Evolutionary conservation across 2,888 invertebrate species (phyloP).

Genomic region (Hecatera dysodea): DNA sequence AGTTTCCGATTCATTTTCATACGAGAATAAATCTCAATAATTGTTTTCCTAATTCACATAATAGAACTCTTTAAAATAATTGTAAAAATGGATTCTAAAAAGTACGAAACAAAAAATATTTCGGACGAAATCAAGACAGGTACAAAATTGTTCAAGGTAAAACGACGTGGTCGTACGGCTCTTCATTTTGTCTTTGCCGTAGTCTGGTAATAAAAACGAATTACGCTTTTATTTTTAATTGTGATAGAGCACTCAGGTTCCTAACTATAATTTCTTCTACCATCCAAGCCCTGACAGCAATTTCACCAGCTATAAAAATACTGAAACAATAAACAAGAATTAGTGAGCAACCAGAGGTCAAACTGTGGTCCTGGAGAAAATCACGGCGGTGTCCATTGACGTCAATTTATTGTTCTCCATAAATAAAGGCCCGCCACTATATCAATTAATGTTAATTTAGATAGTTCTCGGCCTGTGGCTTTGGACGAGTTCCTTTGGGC

Average conservation of each 20-base stretch:
- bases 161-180: too few species aligned
- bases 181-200: too few species aligned
- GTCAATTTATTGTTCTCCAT: slow-evolving; percentile 66
- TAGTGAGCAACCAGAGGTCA: slow-evolving; percentile 71
- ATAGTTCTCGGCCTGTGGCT: slow-evolving; percentile 53
- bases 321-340: slow-evolving; percentile 59
- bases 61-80: neutral
- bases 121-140: too few species aligned
- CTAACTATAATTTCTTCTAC: slow-evolving; percentile 13
- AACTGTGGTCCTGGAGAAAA: slow-evolving; percentile 72
- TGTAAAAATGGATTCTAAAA: too few species aligned
- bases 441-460: slow-evolving; percentile 74
- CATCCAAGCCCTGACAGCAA: slow-evolving; percentile 19
- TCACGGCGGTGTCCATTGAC: slow-evolving; percentile 70
- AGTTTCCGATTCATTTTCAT: too few species aligned
- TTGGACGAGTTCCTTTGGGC: slow-evolving; percentile 15
- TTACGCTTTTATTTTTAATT: neutral
- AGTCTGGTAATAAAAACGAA: neutral
- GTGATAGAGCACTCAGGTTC: neutral
- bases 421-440: slow-evolving; percentile 70
- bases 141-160: too few species aligned
- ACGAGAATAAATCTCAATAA: too few species aligned
- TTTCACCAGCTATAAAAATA: slow-evolving; percentile 36
- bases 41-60: neutral
- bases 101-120: too few species aligned